Evolutionary conservation across 2,797 vertebrate genomes (phyloP).

Genomic region (Muscicapa striata): DNA sequence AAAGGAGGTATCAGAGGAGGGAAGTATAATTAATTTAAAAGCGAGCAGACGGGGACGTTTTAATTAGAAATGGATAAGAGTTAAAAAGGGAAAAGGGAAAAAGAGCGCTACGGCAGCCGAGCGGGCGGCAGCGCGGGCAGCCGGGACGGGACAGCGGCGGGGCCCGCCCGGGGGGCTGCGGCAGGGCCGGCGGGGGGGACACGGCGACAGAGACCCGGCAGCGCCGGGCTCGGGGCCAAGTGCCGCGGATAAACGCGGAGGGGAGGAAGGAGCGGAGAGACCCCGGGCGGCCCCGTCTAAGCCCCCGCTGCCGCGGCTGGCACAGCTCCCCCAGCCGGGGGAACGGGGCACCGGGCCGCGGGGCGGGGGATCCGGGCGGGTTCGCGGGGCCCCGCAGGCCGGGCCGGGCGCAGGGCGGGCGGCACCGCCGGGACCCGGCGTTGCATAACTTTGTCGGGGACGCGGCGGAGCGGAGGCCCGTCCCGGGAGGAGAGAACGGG

Average conservation of each 20-base stretch:
- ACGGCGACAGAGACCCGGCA: not conserved
- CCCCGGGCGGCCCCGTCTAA: not conserved
- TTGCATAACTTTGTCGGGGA: slow-evolving; percentile 21
- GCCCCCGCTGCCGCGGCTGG: not conserved
- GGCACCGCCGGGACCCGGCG: not conserved
- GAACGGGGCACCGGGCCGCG: not conserved
- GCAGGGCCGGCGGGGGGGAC: not conserved
- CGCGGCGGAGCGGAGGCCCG: not conserved
- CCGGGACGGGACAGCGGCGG: not conserved
- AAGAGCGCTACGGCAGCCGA: not conserved
- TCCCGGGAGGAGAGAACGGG: not conserved
- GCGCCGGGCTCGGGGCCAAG: not conserved
- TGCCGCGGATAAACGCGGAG: not conserved
- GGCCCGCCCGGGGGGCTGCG: not conserved
- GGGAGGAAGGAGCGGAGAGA: not conserved
- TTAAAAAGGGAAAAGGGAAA: not conserved
- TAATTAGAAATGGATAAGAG: slow-evolving; percentile 64
- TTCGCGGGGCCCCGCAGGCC: not conserved
- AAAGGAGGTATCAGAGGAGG: slow-evolving; percentile 62
- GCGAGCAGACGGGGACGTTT: slow-evolving; percentile 57
- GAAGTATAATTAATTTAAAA: slow-evolving; percentile 65
- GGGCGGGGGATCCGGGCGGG: not conserved
- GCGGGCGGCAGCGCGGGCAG: not conserved
- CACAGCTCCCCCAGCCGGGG: too few relatives aligned
- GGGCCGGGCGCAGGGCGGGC: not conserved